phyloP scores from a whole-genome alignment of 2,797 vertebrate species.

The Bufotes viridis region DNA sequence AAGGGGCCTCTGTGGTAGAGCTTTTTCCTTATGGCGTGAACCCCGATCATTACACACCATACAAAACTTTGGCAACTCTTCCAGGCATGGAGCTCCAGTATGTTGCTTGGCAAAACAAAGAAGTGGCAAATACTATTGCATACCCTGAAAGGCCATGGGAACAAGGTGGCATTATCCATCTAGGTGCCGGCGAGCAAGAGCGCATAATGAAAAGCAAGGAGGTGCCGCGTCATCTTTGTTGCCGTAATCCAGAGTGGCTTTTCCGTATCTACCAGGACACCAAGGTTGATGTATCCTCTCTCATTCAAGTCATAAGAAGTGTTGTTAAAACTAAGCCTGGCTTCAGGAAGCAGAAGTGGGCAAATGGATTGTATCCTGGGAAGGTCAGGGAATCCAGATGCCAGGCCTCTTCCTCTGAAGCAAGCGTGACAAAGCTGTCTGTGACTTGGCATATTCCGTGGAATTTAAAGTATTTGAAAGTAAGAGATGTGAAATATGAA shows the following conservation, averaged over 20 bases:
- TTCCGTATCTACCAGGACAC: constrained; percentile 99
- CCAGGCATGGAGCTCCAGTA: constrained; percentile 97
- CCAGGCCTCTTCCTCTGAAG: constrained; percentile 88
- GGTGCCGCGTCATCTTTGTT: constrained; percentile 92
- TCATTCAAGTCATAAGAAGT: constrained; percentile 83
- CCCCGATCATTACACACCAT: constrained; percentile 95
- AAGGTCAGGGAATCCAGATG: constrained; percentile 90
- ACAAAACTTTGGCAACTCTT: constrained; percentile 90
- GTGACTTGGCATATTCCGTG: constrained; percentile 98
- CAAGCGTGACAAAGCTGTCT: constrained; percentile 86
- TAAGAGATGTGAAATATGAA: constrained; percentile 94
- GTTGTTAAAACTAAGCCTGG: constrained; percentile 81
- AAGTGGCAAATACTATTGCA: constrained; percentile 85
- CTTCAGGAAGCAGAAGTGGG: constrained; percentile 80
- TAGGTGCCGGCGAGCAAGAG: constrained; percentile 88
- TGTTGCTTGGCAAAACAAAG: constrained; percentile 89
- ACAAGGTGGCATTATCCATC: constrained; percentile 91
- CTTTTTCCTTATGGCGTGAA: constrained; percentile 94
- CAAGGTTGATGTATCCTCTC: constrained; percentile 85
- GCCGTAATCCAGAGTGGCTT: constrained; percentile 97
- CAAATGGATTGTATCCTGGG: constrained; percentile 87
- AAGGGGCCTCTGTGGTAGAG: constrained; percentile 90
- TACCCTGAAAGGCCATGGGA: constrained; percentile 92
- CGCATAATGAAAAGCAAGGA: constrained; percentile 88
- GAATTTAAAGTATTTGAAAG: constrained; percentile 96